These are phyloP conservation scores for Globia sparganii DNA, from an alignment of 2,888 invertebrate species.

Conservation along the genomic window DNA sequence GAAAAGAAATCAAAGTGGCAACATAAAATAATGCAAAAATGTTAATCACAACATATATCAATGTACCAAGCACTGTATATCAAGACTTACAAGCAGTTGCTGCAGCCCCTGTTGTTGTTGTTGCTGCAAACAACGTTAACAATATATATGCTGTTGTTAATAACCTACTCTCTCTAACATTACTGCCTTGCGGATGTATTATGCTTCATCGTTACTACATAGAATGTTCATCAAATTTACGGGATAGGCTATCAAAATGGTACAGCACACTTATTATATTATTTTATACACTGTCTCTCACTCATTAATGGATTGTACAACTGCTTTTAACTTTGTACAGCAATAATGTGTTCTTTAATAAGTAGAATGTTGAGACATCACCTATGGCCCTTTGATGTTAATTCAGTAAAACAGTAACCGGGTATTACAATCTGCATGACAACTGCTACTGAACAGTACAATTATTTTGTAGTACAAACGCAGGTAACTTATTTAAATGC, in stretches of 20 bases:
- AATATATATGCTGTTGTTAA: slow-evolving; percentile 68
- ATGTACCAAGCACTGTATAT: slow-evolving; percentile 82
- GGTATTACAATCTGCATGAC: not conserved
- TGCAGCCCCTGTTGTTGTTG: slow-evolving; percentile 98
- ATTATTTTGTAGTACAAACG: not conserved
- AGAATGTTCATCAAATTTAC: not conserved
- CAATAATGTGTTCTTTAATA: not conserved
- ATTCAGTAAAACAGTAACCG: not conserved
- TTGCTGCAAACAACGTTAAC: slow-evolving; percentile 92
- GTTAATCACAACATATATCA: slow-evolving; percentile 86
- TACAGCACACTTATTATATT: not conserved
- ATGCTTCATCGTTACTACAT: not conserved
- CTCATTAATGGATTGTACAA: not conserved
- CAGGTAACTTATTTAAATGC: not conserved
- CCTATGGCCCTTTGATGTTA: not conserved
- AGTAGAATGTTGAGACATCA: not conserved
- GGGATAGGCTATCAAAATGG: not conserved
- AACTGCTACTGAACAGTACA: slow-evolving; percentile 1
- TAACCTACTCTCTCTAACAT: slow-evolving; percentile 23
- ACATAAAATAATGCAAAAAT: slow-evolving; percentile 73
- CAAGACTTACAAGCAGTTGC: slow-evolving; percentile 96
- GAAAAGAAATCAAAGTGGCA: slow-evolving; percentile 62
- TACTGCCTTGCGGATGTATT: slow-evolving; percentile 3
- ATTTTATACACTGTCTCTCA: not conserved
- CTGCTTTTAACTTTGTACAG: not conserved